Base-by-base conservation (phyloP, 2,888 invertebrate species). In the Rhogogaster chlorosoma region DNA sequence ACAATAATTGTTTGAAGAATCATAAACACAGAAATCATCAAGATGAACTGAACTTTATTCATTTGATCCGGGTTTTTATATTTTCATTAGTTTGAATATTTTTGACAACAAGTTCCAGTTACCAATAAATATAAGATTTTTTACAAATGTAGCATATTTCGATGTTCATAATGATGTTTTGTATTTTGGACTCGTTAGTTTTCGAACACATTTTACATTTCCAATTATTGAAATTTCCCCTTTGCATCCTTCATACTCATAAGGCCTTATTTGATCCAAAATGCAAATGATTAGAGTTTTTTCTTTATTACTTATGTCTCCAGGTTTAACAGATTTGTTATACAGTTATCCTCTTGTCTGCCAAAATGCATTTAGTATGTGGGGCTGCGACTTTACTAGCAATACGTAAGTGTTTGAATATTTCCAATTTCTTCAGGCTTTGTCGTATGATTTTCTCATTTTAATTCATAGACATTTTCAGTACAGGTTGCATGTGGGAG, bases 241-340 rank as follows among this genome's bases (percentile, higher is more conserved):
- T 12, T 22, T 12, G 42, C 42, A 38, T 38, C 12, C 12, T 22
- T 73, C 42, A 38, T 42, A 73, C 12, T 73, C 26, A 67, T 42
- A 75, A 75, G 49, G 0, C 71, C 38, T 45, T 12, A 29, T 75
- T 45, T 45, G 15, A 77, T 29, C 32, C 18, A 77, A 53, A 5
- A n/a, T 32, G 29, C 18, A 29, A 32, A 18, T 29, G n/a, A 77
- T 38, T n/a, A 15, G 3, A 77, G 32, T 53, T 53, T 75, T 45
- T 45, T 38, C 15, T 15, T 12, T 6, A 49, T 49, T 77, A 61
- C 36, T 80, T 29, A 18, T 61, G 61, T 61, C 49, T 77, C 22
- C 53, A 80, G 78, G 22, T 80, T 38, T 42, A 80, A 80, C 80
- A 61, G 80, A 80, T 80, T 80, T 26, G 61, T 80, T 38, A 36